Evolutionary conservation across 2,888 invertebrate genomes (phyloP).

Genomic region (Drosophila heteroneura): DNA sequence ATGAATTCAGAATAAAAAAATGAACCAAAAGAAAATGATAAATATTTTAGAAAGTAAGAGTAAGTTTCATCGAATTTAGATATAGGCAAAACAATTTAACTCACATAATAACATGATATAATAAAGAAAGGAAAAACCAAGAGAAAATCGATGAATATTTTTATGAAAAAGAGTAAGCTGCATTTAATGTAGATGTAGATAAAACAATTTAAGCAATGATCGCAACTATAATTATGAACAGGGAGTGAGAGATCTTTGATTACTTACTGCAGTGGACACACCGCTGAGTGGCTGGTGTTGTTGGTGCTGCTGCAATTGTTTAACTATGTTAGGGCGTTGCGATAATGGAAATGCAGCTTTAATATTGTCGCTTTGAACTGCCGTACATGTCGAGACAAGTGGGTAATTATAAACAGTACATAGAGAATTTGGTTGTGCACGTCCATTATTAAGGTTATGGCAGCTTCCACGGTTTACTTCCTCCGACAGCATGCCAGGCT

Average conservation of each 20-base stretch:
- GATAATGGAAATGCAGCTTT: conserved; percentile 85
- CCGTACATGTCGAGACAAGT: conserved; percentile 85
- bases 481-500: conserved; percentile 86
- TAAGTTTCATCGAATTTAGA: not conserved
- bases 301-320: conserved; percentile 84
- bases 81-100: not conserved
- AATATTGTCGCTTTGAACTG: conserved; percentile 84
- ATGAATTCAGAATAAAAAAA: not conserved
- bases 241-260: conserved; percentile 35
- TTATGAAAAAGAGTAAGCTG: not conserved
- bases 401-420: conserved; percentile 85
- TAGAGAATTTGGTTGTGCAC: conserved; percentile 84
- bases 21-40: not conserved
- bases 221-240: conserved; percentile 18
- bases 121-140: not conserved
- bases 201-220: not conserved
- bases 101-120: not conserved
- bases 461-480: conserved; percentile 75
- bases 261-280: conserved; percentile 84
- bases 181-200: conserved; percentile 10
- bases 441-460: conserved; percentile 73
- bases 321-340: conserved; percentile 85
- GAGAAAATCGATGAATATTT: not conserved
- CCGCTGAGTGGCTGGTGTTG: conserved; percentile 50
- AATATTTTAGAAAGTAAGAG: not conserved